Conservation (phyloP, 2,113 vertebrate species). For the Oxyruncus cristatus region DNA sequence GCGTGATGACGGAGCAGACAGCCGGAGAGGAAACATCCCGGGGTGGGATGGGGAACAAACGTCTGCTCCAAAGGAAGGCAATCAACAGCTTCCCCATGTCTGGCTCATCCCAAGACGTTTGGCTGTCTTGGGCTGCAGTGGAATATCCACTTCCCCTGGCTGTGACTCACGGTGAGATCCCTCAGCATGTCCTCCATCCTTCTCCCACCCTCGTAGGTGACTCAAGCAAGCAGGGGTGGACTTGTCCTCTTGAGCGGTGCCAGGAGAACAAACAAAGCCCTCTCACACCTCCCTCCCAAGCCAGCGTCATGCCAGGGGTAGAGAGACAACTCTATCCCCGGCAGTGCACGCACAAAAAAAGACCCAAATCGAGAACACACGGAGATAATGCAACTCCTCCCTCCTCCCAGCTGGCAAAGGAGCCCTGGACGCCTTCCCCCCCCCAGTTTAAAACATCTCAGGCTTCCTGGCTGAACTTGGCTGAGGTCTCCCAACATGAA, state of each 20-base stretch:
- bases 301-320: neutral
- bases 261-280: neutral
- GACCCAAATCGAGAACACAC: neutral
- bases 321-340: slow-evolving; percentile 10
- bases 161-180: slow-evolving; percentile 6
- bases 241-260: neutral
- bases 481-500: slow-evolving; percentile 47
- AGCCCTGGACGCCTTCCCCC: neutral
- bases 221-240: slow-evolving; percentile 16
- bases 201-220: neutral
- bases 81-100: neutral
- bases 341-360: neutral
- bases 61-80: neutral
- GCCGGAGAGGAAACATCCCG: neutral
- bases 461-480: slow-evolving; percentile 51
- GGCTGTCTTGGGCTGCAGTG: neutral
- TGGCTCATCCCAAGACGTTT: neutral
- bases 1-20: neutral
- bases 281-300: neutral
- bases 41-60: neutral
- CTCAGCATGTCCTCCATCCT: neutral
- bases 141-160: neutral
- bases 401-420: neutral
- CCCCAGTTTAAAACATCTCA: slow-evolving; percentile 4
- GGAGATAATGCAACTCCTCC: rapidly evolving